phyloP scores from a whole-genome alignment of 2,113 vertebrate species.

The Plestiodon gilberti region DNA sequence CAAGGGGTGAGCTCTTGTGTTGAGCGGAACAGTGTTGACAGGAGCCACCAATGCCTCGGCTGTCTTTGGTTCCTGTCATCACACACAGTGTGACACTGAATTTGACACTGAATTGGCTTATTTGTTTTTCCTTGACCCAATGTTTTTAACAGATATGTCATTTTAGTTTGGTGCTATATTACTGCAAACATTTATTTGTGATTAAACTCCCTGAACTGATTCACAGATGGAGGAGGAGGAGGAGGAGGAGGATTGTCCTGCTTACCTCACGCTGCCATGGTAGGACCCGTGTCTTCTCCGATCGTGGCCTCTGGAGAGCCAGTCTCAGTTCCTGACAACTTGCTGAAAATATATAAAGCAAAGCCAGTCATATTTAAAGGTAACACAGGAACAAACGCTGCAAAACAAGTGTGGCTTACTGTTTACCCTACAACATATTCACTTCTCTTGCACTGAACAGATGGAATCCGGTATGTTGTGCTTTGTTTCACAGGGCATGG shows the following conservation, averaged over 20 bases:
- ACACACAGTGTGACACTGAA: background rate
- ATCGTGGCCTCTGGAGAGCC: constrained; percentile 79
- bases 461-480: background rate
- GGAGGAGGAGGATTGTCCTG: constrained; percentile 62
- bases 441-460: background rate
- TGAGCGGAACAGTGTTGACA: background rate
- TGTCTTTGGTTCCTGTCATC: background rate
- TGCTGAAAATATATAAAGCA: constrained; percentile 91
- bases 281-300: constrained; percentile 70
- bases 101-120: constrained; percentile 1
- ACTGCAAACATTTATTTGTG: background rate
- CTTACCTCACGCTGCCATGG: constrained; percentile 75
- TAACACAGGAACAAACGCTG: constrained; percentile 51
- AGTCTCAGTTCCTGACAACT: constrained; percentile 89
- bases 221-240: constrained; percentile 62
- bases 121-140: constrained; percentile 6
- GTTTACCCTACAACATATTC: background rate
- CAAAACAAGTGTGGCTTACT: background rate
- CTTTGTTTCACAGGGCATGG: constrained; percentile 85
- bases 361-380: constrained; percentile 97
- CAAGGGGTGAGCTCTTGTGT: background rate
- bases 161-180: background rate
- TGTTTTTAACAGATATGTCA: background rate
- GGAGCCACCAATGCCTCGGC: background rate
- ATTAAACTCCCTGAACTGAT: constrained; percentile 26